Base-by-base conservation (phyloP, 2,113 vertebrate genomes). In the Diphyllodes magnificus region DNA sequence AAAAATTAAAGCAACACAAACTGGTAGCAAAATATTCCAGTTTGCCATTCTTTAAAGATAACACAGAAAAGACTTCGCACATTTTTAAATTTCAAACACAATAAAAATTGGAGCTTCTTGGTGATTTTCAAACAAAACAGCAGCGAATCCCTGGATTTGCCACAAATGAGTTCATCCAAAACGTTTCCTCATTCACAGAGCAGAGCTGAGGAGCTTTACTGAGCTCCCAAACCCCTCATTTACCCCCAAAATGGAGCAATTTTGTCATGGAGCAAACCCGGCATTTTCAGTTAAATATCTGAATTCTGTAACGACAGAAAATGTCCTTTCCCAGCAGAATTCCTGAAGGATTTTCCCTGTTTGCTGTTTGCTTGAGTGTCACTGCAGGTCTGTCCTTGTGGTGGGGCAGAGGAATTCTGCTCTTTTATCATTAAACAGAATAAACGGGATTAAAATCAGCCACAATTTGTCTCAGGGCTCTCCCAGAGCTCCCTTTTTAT, bases 311-410 rank as follows among this genome's bases (percentile, higher is more conserved):
- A 27, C 25, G 11, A 5, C 28, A 59, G 11, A 17, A 63, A 15
- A 19, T 3, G 13, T 2, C 7, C 22, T 33, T n/a, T 64, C 23
- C 57, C 19, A 65, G 2, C 45, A 6, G 2, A 4, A 15, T 4
- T 30, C 57, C 69, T 18, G 17, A 3, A 50, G 28, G 27, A 27
- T 51, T 71, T 30, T 5, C 9, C 10, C 17, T 21, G 0, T 11
- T 75, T 44, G 39, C 40, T 40, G 12, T 21, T 79, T n/a, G 30
- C 7, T 2, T 39, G 24, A 13, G 23, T 42, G 35, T 7, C 80
- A 25, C 21, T 51, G 45, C 54, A 42, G 64, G 1, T 13, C n/a
- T n/a, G 61, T 15, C 5, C 9, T 44, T 25, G 12, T 4, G 8
- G 5, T 24, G 37, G 56, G 31, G 9, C 2, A 20, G 5, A 42